These are phyloP conservation scores for Nasonovia ribisnigri DNA, from an alignment of 2,888 invertebrate genomes.

Conservation along the genomic window DNA sequence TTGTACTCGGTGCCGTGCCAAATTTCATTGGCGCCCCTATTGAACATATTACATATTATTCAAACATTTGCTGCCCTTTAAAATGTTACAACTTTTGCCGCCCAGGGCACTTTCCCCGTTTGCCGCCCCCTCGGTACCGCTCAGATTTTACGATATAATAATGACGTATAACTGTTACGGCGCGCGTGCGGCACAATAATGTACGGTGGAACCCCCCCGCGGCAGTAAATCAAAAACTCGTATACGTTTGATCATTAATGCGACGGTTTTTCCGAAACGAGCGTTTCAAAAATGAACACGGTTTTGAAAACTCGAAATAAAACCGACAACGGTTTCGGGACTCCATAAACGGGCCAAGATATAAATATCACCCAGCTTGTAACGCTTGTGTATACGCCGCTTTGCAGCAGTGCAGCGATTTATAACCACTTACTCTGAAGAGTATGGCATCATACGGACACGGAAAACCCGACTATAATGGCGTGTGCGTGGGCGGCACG, in stretches of 20 bases:
- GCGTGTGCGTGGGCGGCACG: background rate
- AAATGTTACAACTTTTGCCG: too few relatives aligned
- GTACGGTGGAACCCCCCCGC: background rate
- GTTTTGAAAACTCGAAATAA: background rate
- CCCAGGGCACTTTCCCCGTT: too few relatives aligned
- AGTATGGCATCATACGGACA: background rate
- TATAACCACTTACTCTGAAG: slow-evolving; percentile 30
- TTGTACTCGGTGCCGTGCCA: too few relatives aligned
- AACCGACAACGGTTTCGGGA: background rate
- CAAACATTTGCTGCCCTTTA: too few relatives aligned
- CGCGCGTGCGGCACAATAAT: background rate
- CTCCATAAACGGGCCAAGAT: background rate
- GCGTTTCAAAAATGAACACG: background rate
- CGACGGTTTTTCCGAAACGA: background rate
- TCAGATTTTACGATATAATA: background rate
- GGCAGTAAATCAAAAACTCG: background rate
- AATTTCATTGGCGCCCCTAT: too few relatives aligned
- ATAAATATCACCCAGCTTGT: background rate
- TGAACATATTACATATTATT: too few relatives aligned
- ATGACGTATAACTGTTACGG: background rate
- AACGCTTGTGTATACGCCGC: background rate
- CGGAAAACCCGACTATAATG: background rate
- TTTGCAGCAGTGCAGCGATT: background rate
- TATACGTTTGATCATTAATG: background rate
- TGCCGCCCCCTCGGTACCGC: too few relatives aligned